phyloP scores from a whole-genome alignment of 2,888 invertebrate genomes.

The Xanthia togata region DNA sequence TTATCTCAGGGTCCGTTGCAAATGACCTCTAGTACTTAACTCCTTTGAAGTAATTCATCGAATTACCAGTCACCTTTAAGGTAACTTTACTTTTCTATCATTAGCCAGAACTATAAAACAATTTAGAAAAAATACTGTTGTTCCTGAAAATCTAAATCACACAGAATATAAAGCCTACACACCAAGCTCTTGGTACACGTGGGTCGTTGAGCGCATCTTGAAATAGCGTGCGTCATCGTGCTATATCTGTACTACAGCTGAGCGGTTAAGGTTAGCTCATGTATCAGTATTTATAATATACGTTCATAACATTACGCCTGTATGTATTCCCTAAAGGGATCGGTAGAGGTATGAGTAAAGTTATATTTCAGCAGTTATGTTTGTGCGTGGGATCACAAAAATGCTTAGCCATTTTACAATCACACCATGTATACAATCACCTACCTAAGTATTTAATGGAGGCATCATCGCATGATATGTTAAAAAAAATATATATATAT shows the following conservation, averaged over 20 bases:
- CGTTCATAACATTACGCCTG: neutral
- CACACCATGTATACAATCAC: too few relatives aligned
- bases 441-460: too few relatives aligned
- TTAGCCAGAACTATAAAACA: neutral
- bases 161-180: conserved; percentile 15
- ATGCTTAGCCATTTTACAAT: neutral
- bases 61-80: neutral
- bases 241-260: conserved; percentile 55
- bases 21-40: neutral
- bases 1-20: neutral
- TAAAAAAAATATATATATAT: too few relatives aligned
- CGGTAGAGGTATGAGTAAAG: neutral
- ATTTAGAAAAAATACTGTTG: neutral
- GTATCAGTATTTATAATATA: conserved; percentile 13
- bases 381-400: too few relatives aligned
- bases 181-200: neutral
- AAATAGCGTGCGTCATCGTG: conserved; percentile 36
- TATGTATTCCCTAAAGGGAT: too few relatives aligned
- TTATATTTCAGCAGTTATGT: neutral
- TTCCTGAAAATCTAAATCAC: neutral
- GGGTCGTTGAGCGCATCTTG: conserved; percentile 34
- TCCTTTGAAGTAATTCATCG: neutral
- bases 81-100: neutral
- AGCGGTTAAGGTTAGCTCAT: conserved; percentile 51
- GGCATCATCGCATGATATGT: too few relatives aligned